Conservation (phyloP, 1,140 invertebrate species). For the Zophobas morio region DNA sequence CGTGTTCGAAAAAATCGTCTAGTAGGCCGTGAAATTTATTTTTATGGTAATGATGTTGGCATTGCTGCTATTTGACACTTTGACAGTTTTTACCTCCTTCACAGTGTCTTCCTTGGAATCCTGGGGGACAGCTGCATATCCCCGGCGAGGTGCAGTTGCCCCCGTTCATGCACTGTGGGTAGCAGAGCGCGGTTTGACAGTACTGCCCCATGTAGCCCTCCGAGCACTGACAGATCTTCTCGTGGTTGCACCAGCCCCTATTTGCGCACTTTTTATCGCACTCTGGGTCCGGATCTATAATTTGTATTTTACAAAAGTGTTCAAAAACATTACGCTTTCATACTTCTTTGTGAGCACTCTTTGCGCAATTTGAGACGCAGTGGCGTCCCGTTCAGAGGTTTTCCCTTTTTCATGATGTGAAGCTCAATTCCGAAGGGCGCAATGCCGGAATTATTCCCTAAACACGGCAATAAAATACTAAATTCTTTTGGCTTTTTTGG, state of each 20-base stretch:
- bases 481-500: constrained; percentile 91
- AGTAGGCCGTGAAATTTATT: too few relatives aligned
- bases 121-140: constrained; percentile 86
- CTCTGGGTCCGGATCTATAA: constrained; percentile 87
- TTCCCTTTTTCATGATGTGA: constrained; percentile 82
- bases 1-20: not conserved
- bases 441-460: constrained; percentile 89
- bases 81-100: constrained; percentile 82
- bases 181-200: constrained; percentile 90
- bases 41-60: too few relatives aligned
- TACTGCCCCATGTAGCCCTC: constrained; percentile 92
- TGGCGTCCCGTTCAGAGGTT: constrained; percentile 89
- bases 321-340: constrained; percentile 58
- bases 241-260: constrained; percentile 84
- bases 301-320: constrained; percentile 40
- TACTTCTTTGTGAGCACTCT: constrained; percentile 93
- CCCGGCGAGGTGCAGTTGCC: constrained; percentile 92
- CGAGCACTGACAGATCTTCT: constrained; percentile 88
- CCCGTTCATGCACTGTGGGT: constrained; percentile 93
- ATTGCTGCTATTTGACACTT: not conserved
- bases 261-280: constrained; percentile 89
- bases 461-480: constrained; percentile 91
- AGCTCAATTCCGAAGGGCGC: constrained; percentile 91
- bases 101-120: constrained; percentile 92
- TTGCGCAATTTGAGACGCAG: constrained; percentile 91